Percentiles rank a stretch among this genome's conserved stretches.
These are phyloP conservation scores for Paralichthys olivaceus DNA, from an alignment of 2,113 vertebrate species.

Conservation along the genomic window DNA sequence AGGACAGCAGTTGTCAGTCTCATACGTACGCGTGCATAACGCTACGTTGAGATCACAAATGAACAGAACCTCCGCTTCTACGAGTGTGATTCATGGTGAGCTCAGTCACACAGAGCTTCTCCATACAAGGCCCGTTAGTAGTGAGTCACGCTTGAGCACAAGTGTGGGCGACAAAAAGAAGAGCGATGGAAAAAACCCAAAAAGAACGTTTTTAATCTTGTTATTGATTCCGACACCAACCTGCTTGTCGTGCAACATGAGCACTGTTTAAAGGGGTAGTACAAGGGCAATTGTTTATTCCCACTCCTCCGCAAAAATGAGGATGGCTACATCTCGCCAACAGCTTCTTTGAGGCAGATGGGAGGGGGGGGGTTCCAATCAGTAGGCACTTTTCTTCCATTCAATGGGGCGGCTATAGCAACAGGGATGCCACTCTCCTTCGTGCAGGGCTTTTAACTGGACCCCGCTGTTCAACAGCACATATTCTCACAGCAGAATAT, in stretches of 20 bases:
- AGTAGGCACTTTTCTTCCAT: background rate
- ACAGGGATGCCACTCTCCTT: conserved; percentile 21
- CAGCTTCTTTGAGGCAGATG: conserved; percentile 5
- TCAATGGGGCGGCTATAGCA: conserved; percentile 35
- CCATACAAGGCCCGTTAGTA: background rate
- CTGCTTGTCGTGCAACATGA: conserved; percentile 7
- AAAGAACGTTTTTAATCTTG: conserved; percentile 43
- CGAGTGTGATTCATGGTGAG: conserved; percentile 53
- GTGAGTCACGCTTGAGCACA: conserved; percentile 58
- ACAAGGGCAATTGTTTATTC: conserved; percentile 27
- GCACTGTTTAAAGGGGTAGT: conserved; percentile 45
- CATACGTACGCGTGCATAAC: background rate
- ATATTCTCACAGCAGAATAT: conserved; percentile 66
- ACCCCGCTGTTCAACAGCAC: conserved; percentile 65
- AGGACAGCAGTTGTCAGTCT: background rate
- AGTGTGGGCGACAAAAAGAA: conserved; percentile 54
- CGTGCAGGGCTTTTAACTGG: conserved; percentile 40
- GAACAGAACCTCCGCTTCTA: conserved; percentile 2
- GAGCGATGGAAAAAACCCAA: background rate
- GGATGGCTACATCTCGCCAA: conserved; percentile 42
- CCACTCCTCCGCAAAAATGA: conserved; percentile 24
- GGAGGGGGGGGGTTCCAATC: conserved; percentile 24
- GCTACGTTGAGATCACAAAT: background rate
- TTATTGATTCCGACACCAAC: conserved; percentile 56
- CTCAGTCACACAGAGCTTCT: conserved; percentile 26